phyloP scores from a whole-genome alignment of 2,888 invertebrate genomes.

The Leucophenga maculata region DNA sequence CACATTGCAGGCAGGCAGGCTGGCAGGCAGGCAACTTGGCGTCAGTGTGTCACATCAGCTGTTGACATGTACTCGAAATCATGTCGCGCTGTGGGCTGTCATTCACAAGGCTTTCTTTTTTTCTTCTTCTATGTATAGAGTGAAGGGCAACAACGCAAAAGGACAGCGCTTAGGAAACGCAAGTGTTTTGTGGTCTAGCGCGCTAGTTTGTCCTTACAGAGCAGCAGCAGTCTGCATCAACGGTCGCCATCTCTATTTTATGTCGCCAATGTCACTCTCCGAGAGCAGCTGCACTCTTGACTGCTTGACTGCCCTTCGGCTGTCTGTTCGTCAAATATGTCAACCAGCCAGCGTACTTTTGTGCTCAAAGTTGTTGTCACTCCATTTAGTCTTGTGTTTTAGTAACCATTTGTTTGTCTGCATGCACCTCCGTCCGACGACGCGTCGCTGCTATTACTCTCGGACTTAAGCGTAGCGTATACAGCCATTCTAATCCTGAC shows the following conservation, averaged over 20 bases:
- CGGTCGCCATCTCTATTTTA: background rate
- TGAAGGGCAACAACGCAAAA: constrained; percentile 1
- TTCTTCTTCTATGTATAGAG: background rate
- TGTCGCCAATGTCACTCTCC: constrained; percentile 1
- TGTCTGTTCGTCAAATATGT: constrained; percentile 26
- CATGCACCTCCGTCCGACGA: constrained; percentile 24
- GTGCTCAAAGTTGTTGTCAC: constrained; percentile 40
- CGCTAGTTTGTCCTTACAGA: constrained; percentile 1
- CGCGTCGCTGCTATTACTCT: background rate
- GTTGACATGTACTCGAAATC: constrained; percentile 22
- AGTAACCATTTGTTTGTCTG: constrained; percentile 44
- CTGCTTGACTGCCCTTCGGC: background rate
- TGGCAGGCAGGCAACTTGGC: background rate
- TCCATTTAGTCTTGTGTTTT: constrained; percentile 38
- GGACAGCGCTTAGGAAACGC: background rate
- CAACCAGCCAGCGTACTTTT: background rate
- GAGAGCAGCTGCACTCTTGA: background rate
- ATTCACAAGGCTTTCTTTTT: constrained; percentile 8
- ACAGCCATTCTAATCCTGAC: constrained; percentile 38
- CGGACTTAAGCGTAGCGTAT: background rate
- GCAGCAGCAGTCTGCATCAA: background rate
- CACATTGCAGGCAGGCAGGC: background rate
- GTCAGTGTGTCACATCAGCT: constrained; percentile 19
- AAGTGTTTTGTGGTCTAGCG: constrained; percentile 13
- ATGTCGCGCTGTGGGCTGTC: constrained; percentile 8